Conservation (phyloP, 2,113 vertebrate species). For the Propithecus coquereli region DNA sequence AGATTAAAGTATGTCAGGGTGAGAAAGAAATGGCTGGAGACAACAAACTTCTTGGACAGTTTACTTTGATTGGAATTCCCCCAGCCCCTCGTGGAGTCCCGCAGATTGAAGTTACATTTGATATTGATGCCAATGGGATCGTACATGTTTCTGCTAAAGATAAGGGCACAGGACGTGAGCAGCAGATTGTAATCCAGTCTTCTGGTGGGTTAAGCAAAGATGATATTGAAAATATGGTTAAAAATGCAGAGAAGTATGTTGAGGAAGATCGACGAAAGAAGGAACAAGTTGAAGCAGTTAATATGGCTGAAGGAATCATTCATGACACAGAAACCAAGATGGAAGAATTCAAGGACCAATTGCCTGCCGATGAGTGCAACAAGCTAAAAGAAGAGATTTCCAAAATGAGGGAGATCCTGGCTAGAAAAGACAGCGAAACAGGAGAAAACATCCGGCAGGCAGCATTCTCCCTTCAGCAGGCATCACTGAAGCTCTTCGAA, state of each 20-base stretch:
- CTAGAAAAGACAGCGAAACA: constrained; percentile 94
- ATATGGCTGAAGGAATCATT: constrained; percentile 96
- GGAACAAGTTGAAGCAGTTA: constrained; percentile 98
- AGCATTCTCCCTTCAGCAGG: constrained; percentile 93
- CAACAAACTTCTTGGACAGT: constrained; percentile 98
- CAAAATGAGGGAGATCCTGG: constrained; percentile 93
- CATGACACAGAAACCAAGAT: constrained; percentile 98
- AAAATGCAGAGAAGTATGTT: constrained; percentile 97
- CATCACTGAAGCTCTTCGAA: constrained; percentile 98
- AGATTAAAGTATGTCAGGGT: constrained; percentile 99
- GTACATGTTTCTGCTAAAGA: constrained; percentile 98
- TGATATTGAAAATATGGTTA: constrained; percentile 99
- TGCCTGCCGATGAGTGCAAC: constrained; percentile 96
- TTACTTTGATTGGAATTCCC: constrained; percentile 91
- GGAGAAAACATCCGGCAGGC: constrained; percentile 97
- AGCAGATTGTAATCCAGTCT: constrained; percentile 99
- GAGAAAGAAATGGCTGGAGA: constrained; percentile 97
- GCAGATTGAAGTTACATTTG: constrained; percentile 98
- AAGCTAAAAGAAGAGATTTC: constrained; percentile 95
- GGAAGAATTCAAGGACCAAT: constrained; percentile 99
- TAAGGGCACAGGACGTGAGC: constrained; percentile 97
- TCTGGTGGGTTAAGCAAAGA: constrained; percentile 98
- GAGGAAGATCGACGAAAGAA: constrained; percentile 96
- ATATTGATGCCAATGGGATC: constrained; percentile 98
- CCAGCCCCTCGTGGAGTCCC: constrained; percentile 96